Evolutionary conservation across 1,140 invertebrate species (phyloP).

Genomic region (Chlorops oryzae): DNA sequence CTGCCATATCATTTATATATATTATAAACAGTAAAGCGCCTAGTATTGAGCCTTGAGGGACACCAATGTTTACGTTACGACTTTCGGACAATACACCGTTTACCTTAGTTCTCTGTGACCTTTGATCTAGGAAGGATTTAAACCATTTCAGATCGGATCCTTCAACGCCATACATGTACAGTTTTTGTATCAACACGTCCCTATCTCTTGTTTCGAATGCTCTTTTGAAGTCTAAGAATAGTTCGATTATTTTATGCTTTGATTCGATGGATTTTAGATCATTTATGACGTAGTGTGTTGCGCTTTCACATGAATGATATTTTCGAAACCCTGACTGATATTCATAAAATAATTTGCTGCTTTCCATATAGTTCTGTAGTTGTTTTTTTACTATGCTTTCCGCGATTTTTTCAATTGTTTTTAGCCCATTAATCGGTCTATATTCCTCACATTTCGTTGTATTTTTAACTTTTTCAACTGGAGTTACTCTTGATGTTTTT

Average conservation of each 20-base stretch:
- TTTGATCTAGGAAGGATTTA: neutral
- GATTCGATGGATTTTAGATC: neutral
- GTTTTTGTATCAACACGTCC: neutral
- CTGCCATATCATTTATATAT: too few relatives aligned
- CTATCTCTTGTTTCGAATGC: neutral
- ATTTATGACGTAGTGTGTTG: neutral
- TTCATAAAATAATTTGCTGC: too few relatives aligned
- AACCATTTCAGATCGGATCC: neutral
- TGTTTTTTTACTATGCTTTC: too few relatives aligned
- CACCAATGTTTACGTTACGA: neutral
- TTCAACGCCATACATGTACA: neutral
- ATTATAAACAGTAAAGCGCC: too few relatives aligned
- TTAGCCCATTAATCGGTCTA: too few relatives aligned
- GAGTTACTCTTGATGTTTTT: too few relatives aligned
- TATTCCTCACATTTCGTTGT: too few relatives aligned
- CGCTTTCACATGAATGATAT: neutral
- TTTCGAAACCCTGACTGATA: neutral
- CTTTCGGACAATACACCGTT: neutral
- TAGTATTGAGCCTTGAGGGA: neutral
- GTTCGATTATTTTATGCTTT: neutral
- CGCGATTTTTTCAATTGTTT: too few relatives aligned
- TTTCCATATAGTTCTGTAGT: too few relatives aligned
- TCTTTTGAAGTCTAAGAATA: constrained; percentile 1
- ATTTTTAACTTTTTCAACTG: too few relatives aligned
- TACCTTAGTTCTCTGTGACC: neutral